phyloP scores from a whole-genome alignment of 2,113 vertebrate species.

The Parus major region DNA sequence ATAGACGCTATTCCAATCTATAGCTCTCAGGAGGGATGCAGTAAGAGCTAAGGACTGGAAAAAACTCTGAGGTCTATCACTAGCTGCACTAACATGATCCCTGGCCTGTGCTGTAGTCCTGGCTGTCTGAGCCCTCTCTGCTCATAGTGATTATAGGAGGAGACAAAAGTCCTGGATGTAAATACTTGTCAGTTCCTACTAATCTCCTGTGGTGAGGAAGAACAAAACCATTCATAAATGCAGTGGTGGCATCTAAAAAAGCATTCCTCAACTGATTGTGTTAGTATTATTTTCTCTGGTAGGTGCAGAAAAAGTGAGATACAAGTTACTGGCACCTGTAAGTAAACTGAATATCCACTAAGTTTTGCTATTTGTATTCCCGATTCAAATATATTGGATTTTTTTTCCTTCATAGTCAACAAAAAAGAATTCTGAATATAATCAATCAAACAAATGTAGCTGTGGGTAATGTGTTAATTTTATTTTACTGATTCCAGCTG shows the following conservation, averaged over 20 bases:
- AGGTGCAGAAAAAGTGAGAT: not conserved
- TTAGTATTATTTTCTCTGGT: not conserved
- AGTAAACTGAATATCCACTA: not conserved
- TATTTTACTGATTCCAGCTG: not conserved
- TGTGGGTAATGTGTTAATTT: not conserved
- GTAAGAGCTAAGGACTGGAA: not conserved
- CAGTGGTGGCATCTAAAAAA: not conserved
- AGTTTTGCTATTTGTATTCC: not conserved
- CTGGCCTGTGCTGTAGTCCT: not conserved
- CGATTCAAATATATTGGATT: not conserved
- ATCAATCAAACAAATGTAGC: not conserved
- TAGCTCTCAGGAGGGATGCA: not conserved
- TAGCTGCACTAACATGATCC: not conserved
- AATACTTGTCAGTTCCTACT: not conserved
- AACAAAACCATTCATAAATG: not conserved
- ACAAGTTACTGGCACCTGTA: not conserved
- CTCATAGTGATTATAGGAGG: not conserved
- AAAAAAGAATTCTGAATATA: not conserved
- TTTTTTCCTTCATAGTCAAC: not conserved
- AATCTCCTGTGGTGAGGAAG: not conserved
- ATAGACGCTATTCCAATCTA: not conserved
- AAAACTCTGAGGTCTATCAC: not conserved
- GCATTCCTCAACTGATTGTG: not conserved
- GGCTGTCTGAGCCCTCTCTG: not conserved
- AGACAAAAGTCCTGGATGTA: not conserved